Evolutionary conservation across 2,113 vertebrate genomes (phyloP).

Genomic region (Ctenomys sociabilis): DNA sequence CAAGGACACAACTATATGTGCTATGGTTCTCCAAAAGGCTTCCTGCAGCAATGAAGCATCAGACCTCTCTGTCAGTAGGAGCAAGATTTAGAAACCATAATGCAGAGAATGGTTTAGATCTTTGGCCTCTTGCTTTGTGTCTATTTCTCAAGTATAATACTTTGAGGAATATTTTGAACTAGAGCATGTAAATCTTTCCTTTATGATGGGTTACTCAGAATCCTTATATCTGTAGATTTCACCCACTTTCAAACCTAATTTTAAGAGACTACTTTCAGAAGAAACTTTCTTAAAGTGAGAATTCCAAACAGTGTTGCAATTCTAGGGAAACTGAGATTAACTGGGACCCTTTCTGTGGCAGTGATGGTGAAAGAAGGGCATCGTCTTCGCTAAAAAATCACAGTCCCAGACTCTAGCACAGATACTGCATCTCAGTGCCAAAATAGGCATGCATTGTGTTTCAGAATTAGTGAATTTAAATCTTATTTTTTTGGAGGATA

Average conservation of each 20-base stretch:
- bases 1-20: rapidly evolving
- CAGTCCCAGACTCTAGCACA: neutral
- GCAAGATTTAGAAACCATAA: neutral
- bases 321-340: neutral
- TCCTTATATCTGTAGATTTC: neutral
- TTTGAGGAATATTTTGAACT: neutral
- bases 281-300: constrained; percentile 7
- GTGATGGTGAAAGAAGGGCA: neutral
- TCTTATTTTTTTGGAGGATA: no score
- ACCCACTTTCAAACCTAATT: constrained; percentile 14
- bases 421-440: neutral
- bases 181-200: neutral
- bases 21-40: rapidly evolving
- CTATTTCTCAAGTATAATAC: neutral
- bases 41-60: neutral
- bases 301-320: neutral
- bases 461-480: constrained; percentile 58
- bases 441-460: neutral
- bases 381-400: neutral
- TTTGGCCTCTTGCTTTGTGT: neutral
- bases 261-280: neutral
- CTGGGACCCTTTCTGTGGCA: neutral
- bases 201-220: neutral
- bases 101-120: constrained; percentile 1
- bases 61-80: neutral